Evolutionary conservation across 2,113 vertebrate genomes (phyloP), one percentile per base, ranked within the genome.

Genomic region (Enhydra lutris): DNA sequence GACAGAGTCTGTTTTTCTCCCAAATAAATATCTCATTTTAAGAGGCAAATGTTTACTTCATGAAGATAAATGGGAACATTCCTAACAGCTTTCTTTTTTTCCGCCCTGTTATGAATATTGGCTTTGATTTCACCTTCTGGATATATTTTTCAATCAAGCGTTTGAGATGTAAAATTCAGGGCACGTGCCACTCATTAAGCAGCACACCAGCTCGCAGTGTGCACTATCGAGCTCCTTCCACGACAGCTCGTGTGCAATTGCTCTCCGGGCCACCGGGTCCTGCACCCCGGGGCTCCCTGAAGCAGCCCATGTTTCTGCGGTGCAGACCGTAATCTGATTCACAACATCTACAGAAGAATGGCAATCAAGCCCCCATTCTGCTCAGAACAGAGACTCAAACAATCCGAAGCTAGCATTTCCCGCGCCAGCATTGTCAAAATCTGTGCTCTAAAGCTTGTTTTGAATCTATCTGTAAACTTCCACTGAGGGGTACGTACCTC

Each of bases 21-120:
- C 88, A 96, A 94, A 91, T 73, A 94, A 93, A 67, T 85, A 82
- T 55, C 23, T 61, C 91, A 95, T 96, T 93, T 61, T 79, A 91
- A 57, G 79, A 98, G 52, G 67, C 65, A 92, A 96, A 95, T 90
- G 21, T 63, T 97, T 74, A 74, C 2, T 34, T 97, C 39, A 79
- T 34, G 89, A 96, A 97, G 67, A 96, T 29, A 55, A 96, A 96
- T 88, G 10, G 7, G 67, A 61, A 15, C 34, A 95, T 90, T 81
- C 78, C 83, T 84, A 91, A 91, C 55, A 74, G 91, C 55, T 76
- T 57, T 87, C 42, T 93, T 82, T 59, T 59, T 34, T 61, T 5
- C 6, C 7, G 15, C 36, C 47, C 12, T 20, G 47, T 50, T 50
- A 84, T 85, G 36, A 91, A 81, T 80, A 95, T 17, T 39, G 71